phyloP scores from a whole-genome alignment of 2,797 vertebrate species.

The Aulostomus chinensis region DNA sequence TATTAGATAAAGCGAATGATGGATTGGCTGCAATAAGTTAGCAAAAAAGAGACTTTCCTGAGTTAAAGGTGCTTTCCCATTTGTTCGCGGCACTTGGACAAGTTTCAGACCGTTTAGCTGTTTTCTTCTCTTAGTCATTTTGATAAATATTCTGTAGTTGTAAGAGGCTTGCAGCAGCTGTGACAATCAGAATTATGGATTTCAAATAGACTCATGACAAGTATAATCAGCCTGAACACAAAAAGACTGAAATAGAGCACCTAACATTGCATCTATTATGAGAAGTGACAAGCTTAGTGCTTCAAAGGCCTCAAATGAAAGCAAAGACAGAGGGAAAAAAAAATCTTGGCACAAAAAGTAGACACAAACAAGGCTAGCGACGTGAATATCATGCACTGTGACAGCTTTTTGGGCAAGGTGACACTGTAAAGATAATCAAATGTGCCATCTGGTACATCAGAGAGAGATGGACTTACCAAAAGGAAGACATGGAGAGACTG shows the following conservation, averaged over 20 bases:
- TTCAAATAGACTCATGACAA: not conserved
- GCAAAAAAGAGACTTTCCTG: no score
- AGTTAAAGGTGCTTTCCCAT: no score
- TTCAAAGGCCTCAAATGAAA: constrained; percentile 31
- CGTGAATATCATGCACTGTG: constrained; percentile 24
- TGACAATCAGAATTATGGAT: constrained; percentile 1
- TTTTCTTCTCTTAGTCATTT: no score
- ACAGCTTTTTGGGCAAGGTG: constrained; percentile 56
- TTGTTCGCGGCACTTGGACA: no score
- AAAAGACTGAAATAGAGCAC: constrained; percentile 12
- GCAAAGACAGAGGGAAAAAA: constrained; percentile 7
- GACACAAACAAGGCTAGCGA: constrained; percentile 3
- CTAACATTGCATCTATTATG: constrained; percentile 16
- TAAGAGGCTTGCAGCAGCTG: not conserved
- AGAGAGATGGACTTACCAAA: constrained; percentile 21
- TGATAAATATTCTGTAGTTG: not conserved
- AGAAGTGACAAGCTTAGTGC: constrained; percentile 25
- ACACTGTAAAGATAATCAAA: constrained; percentile 54
- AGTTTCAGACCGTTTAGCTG: no score
- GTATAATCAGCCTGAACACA: constrained; percentile 3
- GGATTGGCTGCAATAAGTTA: no score
- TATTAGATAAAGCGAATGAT: no score
- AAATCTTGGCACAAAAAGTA: not conserved
- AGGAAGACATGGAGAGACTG: not conserved
- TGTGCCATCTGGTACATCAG: constrained; percentile 4